Conservation (phyloP, 2,113 vertebrate species). For the Ageneiosus marmoratus region DNA sequence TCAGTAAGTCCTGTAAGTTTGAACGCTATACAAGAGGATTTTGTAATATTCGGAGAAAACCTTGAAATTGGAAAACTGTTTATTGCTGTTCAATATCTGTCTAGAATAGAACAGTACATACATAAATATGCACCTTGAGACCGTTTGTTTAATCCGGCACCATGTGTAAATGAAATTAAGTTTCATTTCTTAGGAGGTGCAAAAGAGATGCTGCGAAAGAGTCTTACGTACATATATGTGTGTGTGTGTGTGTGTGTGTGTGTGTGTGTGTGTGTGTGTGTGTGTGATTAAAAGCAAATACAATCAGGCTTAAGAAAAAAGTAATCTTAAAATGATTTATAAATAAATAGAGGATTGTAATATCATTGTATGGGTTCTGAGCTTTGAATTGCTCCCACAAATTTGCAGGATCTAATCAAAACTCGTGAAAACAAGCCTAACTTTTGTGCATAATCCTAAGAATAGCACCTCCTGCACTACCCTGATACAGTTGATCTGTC, state of each 20-base stretch:
- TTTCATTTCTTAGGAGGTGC: background rate
- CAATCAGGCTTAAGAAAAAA: background rate
- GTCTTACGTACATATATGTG: too few species aligned
- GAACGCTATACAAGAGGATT: too few species aligned
- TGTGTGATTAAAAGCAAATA: background rate
- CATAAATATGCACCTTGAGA: background rate
- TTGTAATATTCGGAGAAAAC: too few species aligned
- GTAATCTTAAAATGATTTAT: background rate
- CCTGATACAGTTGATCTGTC: background rate
- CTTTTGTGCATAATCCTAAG: background rate
- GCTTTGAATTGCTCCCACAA: background rate
- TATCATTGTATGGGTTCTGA: background rate
- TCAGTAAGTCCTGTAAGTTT: too few species aligned
- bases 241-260: too few species aligned
- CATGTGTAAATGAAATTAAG: background rate
- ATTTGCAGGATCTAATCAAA: background rate
- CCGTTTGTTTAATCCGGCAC: background rate
- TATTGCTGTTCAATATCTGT: too few species aligned
- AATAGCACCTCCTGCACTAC: background rate
- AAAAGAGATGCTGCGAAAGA: background rate
- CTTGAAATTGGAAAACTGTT: too few species aligned
- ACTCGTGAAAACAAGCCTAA: background rate
- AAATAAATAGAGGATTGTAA: background rate
- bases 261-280: too few species aligned
- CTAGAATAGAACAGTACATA: too few species aligned